Conservation (phyloP, 2,888 invertebrate species). For the Dasysyrphus tricinctus region DNA sequence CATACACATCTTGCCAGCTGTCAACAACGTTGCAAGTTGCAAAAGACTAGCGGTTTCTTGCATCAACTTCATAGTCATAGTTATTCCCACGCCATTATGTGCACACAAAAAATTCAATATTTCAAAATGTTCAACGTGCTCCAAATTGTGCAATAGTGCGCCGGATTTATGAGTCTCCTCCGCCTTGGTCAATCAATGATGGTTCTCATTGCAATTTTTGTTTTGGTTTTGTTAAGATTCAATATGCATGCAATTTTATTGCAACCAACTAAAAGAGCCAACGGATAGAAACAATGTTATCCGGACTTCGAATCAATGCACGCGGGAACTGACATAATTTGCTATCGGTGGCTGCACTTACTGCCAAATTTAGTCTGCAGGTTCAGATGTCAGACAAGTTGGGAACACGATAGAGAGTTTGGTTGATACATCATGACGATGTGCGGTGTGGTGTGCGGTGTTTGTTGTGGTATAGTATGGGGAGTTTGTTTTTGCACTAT, state of each 20-base stretch:
- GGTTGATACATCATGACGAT: conserved; percentile 53
- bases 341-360: conserved; percentile 71
- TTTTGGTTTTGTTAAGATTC: conserved; percentile 11
- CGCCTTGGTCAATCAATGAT: conserved; percentile 50
- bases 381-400: conserved; percentile 75
- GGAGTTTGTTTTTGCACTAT: conserved; percentile 53
- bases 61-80: conserved; percentile 35
- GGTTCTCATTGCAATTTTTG: conserved; percentile 51
- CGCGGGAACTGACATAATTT: conserved; percentile 74
- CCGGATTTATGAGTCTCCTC: conserved; percentile 58
- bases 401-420: conserved; percentile 66
- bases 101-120: conserved; percentile 69
- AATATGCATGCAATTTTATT: conserved; percentile 53
- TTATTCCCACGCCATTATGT: conserved; percentile 64
- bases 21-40: conserved; percentile 25
- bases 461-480: not conserved
- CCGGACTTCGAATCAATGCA: conserved; percentile 62
- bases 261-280: conserved; percentile 6
- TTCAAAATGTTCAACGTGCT: conserved; percentile 74
- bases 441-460: conserved; percentile 1
- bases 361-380: conserved; percentile 72
- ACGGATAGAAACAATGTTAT: conserved; percentile 54
- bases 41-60: conserved; percentile 36
- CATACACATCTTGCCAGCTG: not conserved
- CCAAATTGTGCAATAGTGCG: conserved; percentile 68